phyloP scores from a whole-genome alignment of 2,113 vertebrate genomes.

The Rhabdornis inornatus region DNA sequence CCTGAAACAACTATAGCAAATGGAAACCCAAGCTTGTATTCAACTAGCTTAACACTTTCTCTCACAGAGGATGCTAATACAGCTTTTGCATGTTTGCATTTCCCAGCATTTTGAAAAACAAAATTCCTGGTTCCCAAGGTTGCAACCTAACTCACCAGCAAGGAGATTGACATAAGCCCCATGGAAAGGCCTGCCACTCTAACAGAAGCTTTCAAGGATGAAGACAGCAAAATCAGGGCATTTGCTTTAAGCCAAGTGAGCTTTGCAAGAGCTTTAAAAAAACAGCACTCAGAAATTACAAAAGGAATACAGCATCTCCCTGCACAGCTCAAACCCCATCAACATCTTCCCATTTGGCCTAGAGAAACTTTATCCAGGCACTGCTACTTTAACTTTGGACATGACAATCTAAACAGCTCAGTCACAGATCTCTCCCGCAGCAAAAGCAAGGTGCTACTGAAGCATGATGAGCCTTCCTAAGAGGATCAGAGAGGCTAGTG shows the following conservation, averaged over 20 bases:
- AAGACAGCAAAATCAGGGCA: neutral
- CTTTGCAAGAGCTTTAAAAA: neutral
- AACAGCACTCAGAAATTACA: neutral
- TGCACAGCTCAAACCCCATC: neutral
- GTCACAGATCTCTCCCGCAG: neutral
- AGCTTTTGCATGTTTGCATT: neutral
- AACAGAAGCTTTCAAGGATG: neutral
- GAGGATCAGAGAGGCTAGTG: neutral
- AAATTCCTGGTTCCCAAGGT: neutral
- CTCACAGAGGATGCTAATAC: neutral
- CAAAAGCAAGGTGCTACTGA: neutral
- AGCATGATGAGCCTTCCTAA: accelerated
- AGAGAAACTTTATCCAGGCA: neutral
- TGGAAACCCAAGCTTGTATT: neutral
- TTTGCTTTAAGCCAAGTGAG: neutral
- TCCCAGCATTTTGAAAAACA: neutral
- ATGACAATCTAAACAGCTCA: accelerated
- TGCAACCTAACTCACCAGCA: neutral
- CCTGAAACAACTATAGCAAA: neutral
- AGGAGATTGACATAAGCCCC: neutral
- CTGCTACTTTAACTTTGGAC: neutral
- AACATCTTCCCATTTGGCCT: neutral
- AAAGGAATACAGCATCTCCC: neutral
- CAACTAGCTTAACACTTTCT: neutral
- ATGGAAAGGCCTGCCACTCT: neutral